A percentile compares a stretch with the other conserved stretches of the same genome.
Conservation (phyloP, 2,888 invertebrate genomes). For the Mythimna lalbum region DNA sequence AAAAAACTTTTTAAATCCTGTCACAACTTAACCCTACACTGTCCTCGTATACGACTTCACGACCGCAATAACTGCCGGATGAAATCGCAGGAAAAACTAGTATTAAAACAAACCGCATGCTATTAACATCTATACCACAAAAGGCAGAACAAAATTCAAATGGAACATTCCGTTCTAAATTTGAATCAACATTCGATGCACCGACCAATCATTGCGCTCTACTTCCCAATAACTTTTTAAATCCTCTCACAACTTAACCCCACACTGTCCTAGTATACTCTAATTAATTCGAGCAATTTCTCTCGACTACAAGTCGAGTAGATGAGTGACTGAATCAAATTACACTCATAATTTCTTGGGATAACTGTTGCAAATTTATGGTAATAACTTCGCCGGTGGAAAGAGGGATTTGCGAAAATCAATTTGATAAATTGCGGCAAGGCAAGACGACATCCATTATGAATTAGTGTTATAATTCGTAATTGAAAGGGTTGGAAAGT, state of each 20-base stretch:
- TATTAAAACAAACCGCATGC: neutral
- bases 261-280: conserved; percentile 52
- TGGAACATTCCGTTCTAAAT: neutral
- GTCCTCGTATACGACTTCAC: too few species aligned
- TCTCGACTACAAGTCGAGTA: conserved; percentile 57
- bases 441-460: conserved; percentile 85
- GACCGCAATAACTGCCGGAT: too few species aligned
- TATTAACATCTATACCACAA: conserved; percentile 4
- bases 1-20: too few species aligned
- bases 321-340: conserved; percentile 81
- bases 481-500: conserved; percentile 88
- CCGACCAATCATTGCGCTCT: conserved; percentile 12
- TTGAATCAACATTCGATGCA: conserved; percentile 12
- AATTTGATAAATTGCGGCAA: conserved; percentile 88
- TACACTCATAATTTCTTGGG: conserved; percentile 84
- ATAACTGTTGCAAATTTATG: conserved; percentile 87
- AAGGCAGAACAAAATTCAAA: neutral
- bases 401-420: conserved; percentile 84
- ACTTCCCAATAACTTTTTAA: conserved; percentile 15
- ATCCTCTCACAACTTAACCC: conserved; percentile 7
- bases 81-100: too few species aligned
- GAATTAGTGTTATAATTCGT: conserved; percentile 89
- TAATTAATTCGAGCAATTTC: conserved; percentile 69
- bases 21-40: too few species aligned
- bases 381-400: conserved; percentile 78